Evolutionary conservation across 2,888 invertebrate species (phyloP).

Genomic region (Cantharis rustica): DNA sequence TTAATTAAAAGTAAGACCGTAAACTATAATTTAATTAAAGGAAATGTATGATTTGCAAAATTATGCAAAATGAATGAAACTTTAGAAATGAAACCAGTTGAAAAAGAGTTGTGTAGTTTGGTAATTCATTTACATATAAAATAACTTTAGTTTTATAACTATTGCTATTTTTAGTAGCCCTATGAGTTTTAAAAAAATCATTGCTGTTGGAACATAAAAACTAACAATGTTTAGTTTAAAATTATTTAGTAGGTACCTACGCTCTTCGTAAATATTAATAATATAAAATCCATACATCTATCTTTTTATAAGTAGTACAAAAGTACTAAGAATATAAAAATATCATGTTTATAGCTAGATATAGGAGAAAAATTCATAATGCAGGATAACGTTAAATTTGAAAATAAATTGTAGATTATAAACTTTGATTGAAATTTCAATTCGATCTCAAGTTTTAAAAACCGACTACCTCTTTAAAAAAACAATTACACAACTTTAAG

Average conservation of each 20-base stretch:
- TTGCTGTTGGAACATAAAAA: neutral
- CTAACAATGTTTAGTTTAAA: neutral
- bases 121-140: neutral
- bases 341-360: neutral
- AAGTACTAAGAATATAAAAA: neutral
- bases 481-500: neutral
- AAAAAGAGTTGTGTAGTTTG: neutral
- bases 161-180: neutral
- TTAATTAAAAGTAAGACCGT: neutral
- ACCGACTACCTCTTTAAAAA: too few relatives aligned
- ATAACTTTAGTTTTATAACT: neutral
- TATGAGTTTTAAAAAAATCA: neutral
- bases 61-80: neutral
- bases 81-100: neutral
- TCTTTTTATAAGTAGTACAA: neutral
- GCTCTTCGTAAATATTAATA: neutral
- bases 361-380: neutral
- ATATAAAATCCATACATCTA: neutral
- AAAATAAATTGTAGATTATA: constrained; percentile 13
- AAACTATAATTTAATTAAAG: neutral
- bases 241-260: neutral
- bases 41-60: neutral
- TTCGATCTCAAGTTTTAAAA: neutral
- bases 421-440: constrained; percentile 11
- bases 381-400: constrained; percentile 2